These are phyloP conservation scores for Acestrorhynchus altus DNA, from an alignment of 2,797 vertebrate species.

Conservation along the genomic window DNA sequence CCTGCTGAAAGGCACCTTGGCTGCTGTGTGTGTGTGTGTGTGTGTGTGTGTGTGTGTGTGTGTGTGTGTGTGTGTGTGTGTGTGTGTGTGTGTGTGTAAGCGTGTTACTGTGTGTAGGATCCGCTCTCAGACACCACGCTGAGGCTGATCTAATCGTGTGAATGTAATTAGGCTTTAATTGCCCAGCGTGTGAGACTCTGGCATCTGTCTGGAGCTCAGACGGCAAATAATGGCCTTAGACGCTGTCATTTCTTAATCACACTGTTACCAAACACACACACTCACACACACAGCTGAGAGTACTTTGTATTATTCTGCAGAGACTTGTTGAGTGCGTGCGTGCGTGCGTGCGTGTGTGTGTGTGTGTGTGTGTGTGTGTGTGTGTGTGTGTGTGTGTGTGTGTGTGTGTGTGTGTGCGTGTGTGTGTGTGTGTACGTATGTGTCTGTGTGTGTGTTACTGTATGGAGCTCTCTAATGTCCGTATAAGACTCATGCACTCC, in stretches of 20 bases:
- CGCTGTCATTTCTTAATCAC: slow-evolving; percentile 62
- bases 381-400: not conserved
- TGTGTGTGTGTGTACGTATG: not conserved
- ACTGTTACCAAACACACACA: slow-evolving; percentile 55
- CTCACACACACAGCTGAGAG: slow-evolving; percentile 28
- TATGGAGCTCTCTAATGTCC: not conserved
- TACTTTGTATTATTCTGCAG: not conserved
- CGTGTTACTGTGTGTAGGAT: slow-evolving; percentile 40
- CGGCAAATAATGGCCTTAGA: slow-evolving; percentile 63
- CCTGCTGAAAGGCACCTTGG: slow-evolving; percentile 48
- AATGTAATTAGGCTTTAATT: slow-evolving; percentile 66
- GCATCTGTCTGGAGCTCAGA: slow-evolving; percentile 63
- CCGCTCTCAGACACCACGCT: slow-evolving; percentile 50
- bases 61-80: slow-evolving; percentile 20
- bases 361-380: not conserved
- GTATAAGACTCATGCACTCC: not conserved
- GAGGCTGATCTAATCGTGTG: slow-evolving; percentile 61
- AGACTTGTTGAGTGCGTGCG: not conserved
- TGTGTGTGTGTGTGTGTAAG: slow-evolving; percentile 16
- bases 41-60: slow-evolving; percentile 26
- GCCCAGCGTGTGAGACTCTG: slow-evolving; percentile 56
- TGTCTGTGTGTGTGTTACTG: not conserved
- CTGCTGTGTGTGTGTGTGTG: slow-evolving; percentile 21
- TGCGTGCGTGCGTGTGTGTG: too few species aligned
- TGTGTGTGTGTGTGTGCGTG: not conserved